A percentile compares a stretch with the other conserved stretches of the same genome.
Evolutionary conservation across 2,888 invertebrate genomes (phyloP).

Genomic region (Caenorhabditis imperialis): DNA sequence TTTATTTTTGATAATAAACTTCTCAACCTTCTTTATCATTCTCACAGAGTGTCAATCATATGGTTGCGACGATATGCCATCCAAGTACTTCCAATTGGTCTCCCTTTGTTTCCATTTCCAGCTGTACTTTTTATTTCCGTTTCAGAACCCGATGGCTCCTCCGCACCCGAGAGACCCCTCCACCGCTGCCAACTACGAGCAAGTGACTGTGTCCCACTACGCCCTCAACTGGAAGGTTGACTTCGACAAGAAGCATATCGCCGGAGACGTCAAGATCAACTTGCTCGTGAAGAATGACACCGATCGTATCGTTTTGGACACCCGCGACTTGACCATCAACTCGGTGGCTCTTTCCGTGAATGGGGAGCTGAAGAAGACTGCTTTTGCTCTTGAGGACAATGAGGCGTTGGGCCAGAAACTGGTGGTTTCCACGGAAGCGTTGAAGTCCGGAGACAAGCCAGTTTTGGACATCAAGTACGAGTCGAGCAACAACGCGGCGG

Average conservation of each 20-base stretch:
- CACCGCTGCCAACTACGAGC: conserved; percentile 67
- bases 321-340: conserved; percentile 63
- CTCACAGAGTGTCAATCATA: conserved; percentile 4
- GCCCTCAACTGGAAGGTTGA: conserved; percentile 71
- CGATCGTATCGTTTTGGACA: conserved; percentile 65
- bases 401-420: conserved; percentile 55
- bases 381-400: conserved; percentile 38
- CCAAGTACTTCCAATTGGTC: background rate
- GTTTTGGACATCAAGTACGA: conserved; percentile 83
- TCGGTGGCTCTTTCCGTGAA: conserved; percentile 37
- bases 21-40: conserved; percentile 2
- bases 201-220: conserved; percentile 62
- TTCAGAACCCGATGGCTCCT: conserved; percentile 16
- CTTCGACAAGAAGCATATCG: conserved; percentile 61
- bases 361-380: conserved; percentile 16
- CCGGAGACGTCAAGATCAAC: conserved; percentile 58
- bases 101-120: conserved; percentile 1
- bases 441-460: conserved; percentile 35
- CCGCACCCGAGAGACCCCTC: conserved; percentile 61
- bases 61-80: conserved; percentile 1
- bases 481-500: conserved; percentile 86
- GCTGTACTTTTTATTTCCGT: background rate
- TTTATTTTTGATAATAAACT: conserved; percentile 30
- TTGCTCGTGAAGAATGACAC: conserved; percentile 57
- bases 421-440: conserved; percentile 2